phyloP scores from a whole-genome alignment of 2,888 invertebrate genomes.

The Calephelis perditalis region DNA sequence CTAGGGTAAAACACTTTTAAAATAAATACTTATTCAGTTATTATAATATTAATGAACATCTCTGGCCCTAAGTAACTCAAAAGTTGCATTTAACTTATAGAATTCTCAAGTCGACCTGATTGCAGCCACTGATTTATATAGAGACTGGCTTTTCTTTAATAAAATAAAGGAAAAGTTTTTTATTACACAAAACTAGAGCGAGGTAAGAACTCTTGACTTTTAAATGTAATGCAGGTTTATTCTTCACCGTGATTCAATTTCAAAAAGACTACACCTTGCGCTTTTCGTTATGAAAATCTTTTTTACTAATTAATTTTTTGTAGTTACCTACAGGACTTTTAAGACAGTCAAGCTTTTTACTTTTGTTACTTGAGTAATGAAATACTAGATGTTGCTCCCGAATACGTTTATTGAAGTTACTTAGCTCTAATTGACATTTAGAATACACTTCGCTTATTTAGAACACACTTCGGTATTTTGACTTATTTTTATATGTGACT shows the following conservation, averaged over 20 bases:
- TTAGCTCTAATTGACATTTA: no score
- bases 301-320: conserved; percentile 9
- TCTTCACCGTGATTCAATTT: conserved; percentile 10
- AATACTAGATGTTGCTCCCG: no score
- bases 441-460: no score
- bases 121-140: conserved; percentile 9
- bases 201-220: conserved; percentile 10
- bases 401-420: no score
- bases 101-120: conserved; percentile 5
- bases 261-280: conserved; percentile 6
- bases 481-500: no score
- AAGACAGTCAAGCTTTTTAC: no score
- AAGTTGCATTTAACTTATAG: conserved; percentile 2
- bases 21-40: no score
- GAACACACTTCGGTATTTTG: no score
- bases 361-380: no score
- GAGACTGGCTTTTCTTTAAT: conserved; percentile 6
- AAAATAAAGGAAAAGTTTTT: conserved; percentile 11
- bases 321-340: not conserved
- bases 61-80: not conserved
- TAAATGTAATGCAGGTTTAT: conserved; percentile 12
- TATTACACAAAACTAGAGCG: conserved; percentile 7
- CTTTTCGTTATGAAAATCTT: conserved; percentile 7
- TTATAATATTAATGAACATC: not conserved
- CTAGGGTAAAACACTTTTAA: no score